phyloP scores from a whole-genome alignment of 2,888 invertebrate genomes.

The Rosalia funebris region DNA sequence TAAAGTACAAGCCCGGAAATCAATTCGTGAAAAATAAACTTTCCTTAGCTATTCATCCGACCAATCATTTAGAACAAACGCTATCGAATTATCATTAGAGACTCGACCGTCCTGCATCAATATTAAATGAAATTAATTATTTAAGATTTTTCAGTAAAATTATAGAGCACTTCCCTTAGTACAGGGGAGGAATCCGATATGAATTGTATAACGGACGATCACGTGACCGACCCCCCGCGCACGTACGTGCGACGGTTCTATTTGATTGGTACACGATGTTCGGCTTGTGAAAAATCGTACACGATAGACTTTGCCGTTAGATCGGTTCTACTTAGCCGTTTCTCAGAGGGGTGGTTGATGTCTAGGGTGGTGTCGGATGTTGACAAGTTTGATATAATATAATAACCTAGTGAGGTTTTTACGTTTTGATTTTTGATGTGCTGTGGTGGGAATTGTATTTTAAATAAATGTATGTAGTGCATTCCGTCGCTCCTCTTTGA shows the following conservation, averaged over 20 bases:
- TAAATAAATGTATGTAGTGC: neutral
- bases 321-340: neutral
- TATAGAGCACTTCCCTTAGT: slow-evolving; percentile 40
- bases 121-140: slow-evolving; percentile 39
- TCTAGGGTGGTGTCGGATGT: neutral
- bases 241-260: slow-evolving; percentile 9
- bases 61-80: slow-evolving; percentile 34
- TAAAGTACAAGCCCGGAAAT: no score
- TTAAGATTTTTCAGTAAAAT: slow-evolving; percentile 40
- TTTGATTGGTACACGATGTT: slow-evolving; percentile 49
- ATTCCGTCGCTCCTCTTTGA: neutral
- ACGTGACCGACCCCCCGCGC: slow-evolving; percentile 38
- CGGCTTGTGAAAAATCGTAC: slow-evolving; percentile 24
- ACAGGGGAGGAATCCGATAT: slow-evolving; percentile 31
- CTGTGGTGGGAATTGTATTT: neutral
- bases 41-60: slow-evolving; percentile 10
- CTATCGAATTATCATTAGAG: slow-evolving; percentile 39
- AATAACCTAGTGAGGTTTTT: neutral
- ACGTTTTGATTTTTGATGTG: neutral
- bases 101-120: slow-evolving; percentile 30
- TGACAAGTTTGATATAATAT: neutral
- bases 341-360: no score
- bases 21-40: slow-evolving; percentile 26
- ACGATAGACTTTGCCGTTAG: slow-evolving; percentile 22
- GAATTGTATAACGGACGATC: slow-evolving; percentile 24